Percentiles rank a stretch among this genome's conserved stretches.
These are phyloP conservation scores for Chaetogeoica ovagalla DNA, from an alignment of 2,888 invertebrate species.

Conservation along the genomic window DNA sequence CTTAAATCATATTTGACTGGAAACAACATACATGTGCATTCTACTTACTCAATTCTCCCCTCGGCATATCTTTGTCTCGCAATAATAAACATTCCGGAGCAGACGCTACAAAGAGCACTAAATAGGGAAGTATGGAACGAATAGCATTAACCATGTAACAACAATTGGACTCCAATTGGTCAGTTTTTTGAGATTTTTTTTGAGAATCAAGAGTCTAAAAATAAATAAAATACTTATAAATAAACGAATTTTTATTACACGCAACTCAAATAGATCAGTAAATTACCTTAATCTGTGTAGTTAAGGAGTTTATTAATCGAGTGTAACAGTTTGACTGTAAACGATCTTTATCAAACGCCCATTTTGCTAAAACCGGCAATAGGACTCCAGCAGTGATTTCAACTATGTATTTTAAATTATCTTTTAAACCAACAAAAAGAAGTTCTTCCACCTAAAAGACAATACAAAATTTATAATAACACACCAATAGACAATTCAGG, in stretches of 20 bases:
- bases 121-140: slow-evolving; percentile 60
- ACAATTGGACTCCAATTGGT: slow-evolving; percentile 51
- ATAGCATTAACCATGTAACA: slow-evolving; percentile 57
- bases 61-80: slow-evolving; percentile 49
- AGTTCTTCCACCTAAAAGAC: slow-evolving; percentile 64
- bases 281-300: slow-evolving; percentile 56
- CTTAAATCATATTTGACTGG: not conserved
- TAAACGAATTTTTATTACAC: not conserved
- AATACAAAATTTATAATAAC: slow-evolving; percentile 4
- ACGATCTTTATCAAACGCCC: slow-evolving; percentile 65
- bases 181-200: slow-evolving; percentile 51
- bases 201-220: slow-evolving; percentile 47
- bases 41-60: slow-evolving; percentile 49
- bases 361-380: slow-evolving; percentile 68
- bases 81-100: slow-evolving; percentile 54
- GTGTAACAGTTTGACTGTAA: slow-evolving; percentile 64
- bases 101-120: slow-evolving; percentile 59
- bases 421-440: slow-evolving; percentile 65
- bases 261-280: not conserved
- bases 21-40: not conserved
- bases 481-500: too few species aligned
- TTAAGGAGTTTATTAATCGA: slow-evolving; percentile 58
- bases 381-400: slow-evolving; percentile 64
- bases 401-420: slow-evolving; percentile 64
- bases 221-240: not conserved